Evolutionary conservation across 1,140 invertebrate genomes (phyloP).

Genomic region (Psix sp.): DNA sequence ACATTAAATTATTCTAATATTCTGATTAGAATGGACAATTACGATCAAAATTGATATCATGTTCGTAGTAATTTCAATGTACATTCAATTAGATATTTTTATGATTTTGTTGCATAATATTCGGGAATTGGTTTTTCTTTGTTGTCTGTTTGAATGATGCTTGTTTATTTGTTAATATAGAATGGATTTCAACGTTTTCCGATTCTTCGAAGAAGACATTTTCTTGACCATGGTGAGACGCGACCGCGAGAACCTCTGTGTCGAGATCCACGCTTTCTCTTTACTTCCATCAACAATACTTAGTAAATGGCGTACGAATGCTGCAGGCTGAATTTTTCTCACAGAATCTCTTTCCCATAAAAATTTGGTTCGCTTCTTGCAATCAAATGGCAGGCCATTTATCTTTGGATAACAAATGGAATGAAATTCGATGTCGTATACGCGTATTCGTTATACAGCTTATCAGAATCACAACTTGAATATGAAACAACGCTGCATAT

Average conservation of each 20-base stretch:
- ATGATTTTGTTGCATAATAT: no score
- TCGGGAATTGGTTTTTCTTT: no score
- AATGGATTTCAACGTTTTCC: slow-evolving; percentile 19
- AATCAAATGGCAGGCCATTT: slow-evolving; percentile 8
- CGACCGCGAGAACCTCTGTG: slow-evolving; percentile 37
- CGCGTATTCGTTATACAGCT: no score
- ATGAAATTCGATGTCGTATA: slow-evolving; percentile 26
- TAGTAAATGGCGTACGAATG: slow-evolving; percentile 31
- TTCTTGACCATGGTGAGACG: slow-evolving; percentile 37
- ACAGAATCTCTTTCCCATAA: slow-evolving; percentile 17
- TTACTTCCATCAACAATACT: slow-evolving; percentile 44
- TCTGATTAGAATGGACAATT: no score
- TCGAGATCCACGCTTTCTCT: slow-evolving; percentile 46
- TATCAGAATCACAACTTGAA: no score
- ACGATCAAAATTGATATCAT: no score
- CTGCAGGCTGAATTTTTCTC: slow-evolving; percentile 38
- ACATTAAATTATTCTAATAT: no score
- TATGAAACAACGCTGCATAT: no score
- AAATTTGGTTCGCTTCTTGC: slow-evolving; percentile 24
- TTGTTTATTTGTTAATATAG: background rate
- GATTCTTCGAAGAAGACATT: slow-evolving; percentile 35
- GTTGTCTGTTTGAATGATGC: no score
- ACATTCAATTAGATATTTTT: no score
- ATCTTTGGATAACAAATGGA: slow-evolving; percentile 26
- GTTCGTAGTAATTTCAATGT: no score